Percentiles rank a stretch among this genome's conserved stretches.
Evolutionary conservation across 2,888 invertebrate genomes (phyloP).

Genomic region (Brachylomia viminalis): DNA sequence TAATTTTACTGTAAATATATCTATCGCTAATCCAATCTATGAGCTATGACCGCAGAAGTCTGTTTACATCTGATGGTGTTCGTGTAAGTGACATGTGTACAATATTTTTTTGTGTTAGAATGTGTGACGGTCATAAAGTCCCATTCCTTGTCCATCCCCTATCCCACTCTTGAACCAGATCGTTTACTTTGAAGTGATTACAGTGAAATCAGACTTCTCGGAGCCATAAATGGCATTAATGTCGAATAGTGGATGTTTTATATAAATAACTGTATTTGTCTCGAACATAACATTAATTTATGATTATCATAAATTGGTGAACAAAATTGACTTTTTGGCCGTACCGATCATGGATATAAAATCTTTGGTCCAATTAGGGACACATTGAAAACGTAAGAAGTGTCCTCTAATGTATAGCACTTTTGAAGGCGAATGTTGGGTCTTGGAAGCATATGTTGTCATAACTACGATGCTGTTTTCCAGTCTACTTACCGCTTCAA

Average conservation of each 20-base stretch:
- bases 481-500: not conserved
- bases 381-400: not conserved
- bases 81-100: not conserved
- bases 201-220: not conserved
- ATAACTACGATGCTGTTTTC: not conserved
- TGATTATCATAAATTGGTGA: slow-evolving; percentile 22
- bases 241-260: not conserved
- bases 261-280: not conserved
- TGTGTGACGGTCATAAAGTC: slow-evolving; percentile 10
- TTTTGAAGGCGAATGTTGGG: not conserved
- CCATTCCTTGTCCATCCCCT: not conserved
- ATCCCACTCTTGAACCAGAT: not conserved
- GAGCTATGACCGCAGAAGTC: slow-evolving; percentile 4
- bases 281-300: not conserved
- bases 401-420: not conserved
- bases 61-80: slow-evolving; percentile 17
- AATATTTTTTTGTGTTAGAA: not conserved
- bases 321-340: not conserved
- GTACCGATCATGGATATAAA: slow-evolving; percentile 8
- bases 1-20: slow-evolving; percentile 33
- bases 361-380: not conserved
- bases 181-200: slow-evolving; percentile 1
- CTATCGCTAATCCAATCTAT: slow-evolving; percentile 7
- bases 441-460: not conserved
- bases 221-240: not conserved